phyloP scores from a whole-genome alignment of 2,113 vertebrate genomes.

The Natator depressus region DNA sequence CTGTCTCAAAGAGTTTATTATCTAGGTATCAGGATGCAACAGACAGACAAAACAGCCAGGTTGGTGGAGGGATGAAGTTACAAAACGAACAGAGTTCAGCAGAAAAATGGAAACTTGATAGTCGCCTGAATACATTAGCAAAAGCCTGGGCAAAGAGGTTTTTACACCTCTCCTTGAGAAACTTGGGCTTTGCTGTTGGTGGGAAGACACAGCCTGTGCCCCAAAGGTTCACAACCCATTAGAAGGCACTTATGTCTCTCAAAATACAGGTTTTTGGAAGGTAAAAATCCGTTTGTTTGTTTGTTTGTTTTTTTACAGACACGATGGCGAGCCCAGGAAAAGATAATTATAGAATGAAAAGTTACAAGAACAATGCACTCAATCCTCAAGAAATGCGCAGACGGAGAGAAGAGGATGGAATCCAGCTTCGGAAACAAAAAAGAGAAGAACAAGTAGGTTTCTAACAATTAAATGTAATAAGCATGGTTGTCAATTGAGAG shows the following conservation, averaged over 20 bases:
- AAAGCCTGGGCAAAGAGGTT: neutral
- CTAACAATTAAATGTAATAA: neutral
- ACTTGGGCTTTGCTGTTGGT: neutral
- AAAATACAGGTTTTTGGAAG: neutral
- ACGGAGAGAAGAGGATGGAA: conserved; percentile 93
- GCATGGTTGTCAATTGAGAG: neutral
- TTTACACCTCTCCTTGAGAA: neutral
- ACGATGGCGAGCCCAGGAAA: conserved; percentile 90
- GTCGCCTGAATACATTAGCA: neutral
- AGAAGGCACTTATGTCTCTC: neutral
- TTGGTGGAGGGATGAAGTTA: neutral
- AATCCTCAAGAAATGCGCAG: conserved; percentile 95
- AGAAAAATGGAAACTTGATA: neutral
- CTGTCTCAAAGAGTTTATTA: neutral
- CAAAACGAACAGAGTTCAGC: neutral
- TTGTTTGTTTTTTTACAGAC: conserved; percentile 70
- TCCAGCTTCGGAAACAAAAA: conserved; percentile 94
- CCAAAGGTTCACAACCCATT: neutral
- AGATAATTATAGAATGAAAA: conserved; percentile 92
- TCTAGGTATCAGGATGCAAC: neutral
- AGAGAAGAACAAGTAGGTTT: conserved; percentile 90
- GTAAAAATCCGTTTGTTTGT: neutral
- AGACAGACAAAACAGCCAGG: neutral
- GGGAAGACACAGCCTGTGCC: neutral
- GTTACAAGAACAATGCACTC: conserved; percentile 94